phyloP scores from a whole-genome alignment of 2,113 vertebrate species.

The Nothocercus nigrocapillus region DNA sequence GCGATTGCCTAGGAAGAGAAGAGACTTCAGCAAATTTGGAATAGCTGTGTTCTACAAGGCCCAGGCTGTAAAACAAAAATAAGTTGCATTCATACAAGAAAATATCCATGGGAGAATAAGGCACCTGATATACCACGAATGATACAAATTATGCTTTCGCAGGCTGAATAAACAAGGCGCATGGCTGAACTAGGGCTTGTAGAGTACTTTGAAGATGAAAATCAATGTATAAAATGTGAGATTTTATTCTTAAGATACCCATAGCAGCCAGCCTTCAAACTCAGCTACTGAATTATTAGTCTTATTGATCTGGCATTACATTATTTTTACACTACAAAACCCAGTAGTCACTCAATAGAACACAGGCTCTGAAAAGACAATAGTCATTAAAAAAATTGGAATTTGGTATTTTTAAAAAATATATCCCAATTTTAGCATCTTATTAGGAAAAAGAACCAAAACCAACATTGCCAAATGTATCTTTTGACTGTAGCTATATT shows the following conservation, averaged over 20 bases:
- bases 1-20: neutral
- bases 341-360: neutral
- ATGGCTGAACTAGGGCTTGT: neutral
- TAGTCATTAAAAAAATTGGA: neutral
- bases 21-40: constrained; percentile 35
- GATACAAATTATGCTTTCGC: neutral
- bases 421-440: neutral
- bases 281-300: constrained; percentile 57
- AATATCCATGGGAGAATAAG: neutral
- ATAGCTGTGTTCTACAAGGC: neutral
- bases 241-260: constrained; percentile 34
- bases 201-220: constrained; percentile 24
- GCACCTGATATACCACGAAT: neutral
- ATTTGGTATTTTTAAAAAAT: constrained; percentile 7
- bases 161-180: neutral
- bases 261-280: constrained; percentile 21
- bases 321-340: constrained; percentile 22
- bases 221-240: neutral
- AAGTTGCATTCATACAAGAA: neutral
- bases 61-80: neutral
- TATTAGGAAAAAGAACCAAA: constrained; percentile 3
- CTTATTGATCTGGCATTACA: constrained; percentile 50
- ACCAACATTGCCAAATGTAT: constrained; percentile 15
- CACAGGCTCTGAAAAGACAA: neutral
- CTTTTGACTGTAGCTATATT: constrained; percentile 56